Base-by-base conservation (phyloP, 2,797 vertebrate species). In the Margarornis squamiger region DNA sequence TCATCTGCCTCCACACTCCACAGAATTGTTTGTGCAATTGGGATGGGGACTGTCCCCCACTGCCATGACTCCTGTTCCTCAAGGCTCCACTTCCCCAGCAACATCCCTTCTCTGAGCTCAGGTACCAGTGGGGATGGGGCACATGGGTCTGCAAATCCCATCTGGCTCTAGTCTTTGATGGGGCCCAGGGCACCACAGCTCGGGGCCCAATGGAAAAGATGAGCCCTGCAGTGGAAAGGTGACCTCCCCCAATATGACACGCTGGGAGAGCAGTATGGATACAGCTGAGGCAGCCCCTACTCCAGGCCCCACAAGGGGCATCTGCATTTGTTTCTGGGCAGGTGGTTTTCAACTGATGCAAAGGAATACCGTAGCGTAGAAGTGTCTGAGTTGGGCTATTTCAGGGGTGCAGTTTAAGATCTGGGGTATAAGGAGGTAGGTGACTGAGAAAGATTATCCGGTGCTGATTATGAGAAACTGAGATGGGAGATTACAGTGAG, bases 111-210 rank as follows among this genome's bases (percentile, higher is more conserved):
- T 62, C 58, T 58, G 32, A 62, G 43, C 20, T 39, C 38, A 26
- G 23, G 12, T 34, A 26, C 16, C 32, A n/a, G 23, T 1, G 2
- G 23, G 21, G 21, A 24, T 3, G 29, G 23, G 23, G 34, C 36
- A 36, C 1, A 1, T 38, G 65, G 27, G 3, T 51, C 68, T 66
- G 20, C 41, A 76, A 54, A 52, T 41, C 19, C 27, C 22, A 24
- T 3, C 26, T 9, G 5, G 7, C 13, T 26, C 34, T 45, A 20
- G 26, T 62, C 36, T 38, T 7, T 22, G 12, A 23, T 1, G 5
- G 7, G 13, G 7, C 3, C 19, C 43, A 57, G 26, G 16, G 8
- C 45, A 54, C 1, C 29, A 26, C 0, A 0, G 5, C 10, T 65
- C 9, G 1, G 7, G 10, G 9, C 15, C 7, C 4, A 6, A 5